Evolutionary conservation across 2,797 vertebrate species (phyloP).

Genomic region (Anomalospiza imberbis): DNA sequence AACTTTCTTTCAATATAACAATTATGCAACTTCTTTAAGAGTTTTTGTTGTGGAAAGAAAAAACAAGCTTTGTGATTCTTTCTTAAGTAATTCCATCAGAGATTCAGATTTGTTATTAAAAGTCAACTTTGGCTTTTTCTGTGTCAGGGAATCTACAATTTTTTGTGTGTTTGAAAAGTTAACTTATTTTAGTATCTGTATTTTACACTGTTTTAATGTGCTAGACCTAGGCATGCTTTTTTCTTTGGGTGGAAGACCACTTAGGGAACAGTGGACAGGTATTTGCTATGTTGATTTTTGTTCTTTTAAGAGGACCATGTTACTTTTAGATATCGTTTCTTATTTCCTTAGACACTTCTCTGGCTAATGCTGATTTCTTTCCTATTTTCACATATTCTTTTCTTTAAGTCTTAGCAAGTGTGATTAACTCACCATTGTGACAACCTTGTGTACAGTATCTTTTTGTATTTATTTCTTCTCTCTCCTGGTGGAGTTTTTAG

Average conservation of each 20-base stretch:
- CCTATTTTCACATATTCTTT: background rate
- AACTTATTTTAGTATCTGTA: background rate
- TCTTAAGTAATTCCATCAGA: background rate
- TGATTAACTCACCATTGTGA: background rate
- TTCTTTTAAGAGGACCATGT: background rate
- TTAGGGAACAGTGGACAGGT: fast-evolving
- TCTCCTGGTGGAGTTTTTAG: background rate
- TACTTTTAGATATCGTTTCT: background rate
- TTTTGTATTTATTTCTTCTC: background rate
- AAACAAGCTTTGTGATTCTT: background rate
- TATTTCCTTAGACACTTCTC: background rate
- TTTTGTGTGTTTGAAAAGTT: background rate
- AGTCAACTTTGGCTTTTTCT: background rate
- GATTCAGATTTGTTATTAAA: background rate
- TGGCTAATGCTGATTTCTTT: background rate
- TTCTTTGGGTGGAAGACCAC: background rate
- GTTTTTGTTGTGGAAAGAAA: background rate
- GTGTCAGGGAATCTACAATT: background rate
- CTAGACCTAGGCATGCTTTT: background rate
- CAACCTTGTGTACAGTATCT: background rate
- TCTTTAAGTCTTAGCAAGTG: background rate
- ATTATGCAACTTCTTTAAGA: background rate
- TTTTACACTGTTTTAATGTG: background rate
- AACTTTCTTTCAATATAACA: background rate
- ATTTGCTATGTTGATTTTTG: background rate